These are phyloP conservation scores for Sebastes miniatus DNA, from an alignment of 2,797 vertebrate species.

Conservation along the genomic window DNA sequence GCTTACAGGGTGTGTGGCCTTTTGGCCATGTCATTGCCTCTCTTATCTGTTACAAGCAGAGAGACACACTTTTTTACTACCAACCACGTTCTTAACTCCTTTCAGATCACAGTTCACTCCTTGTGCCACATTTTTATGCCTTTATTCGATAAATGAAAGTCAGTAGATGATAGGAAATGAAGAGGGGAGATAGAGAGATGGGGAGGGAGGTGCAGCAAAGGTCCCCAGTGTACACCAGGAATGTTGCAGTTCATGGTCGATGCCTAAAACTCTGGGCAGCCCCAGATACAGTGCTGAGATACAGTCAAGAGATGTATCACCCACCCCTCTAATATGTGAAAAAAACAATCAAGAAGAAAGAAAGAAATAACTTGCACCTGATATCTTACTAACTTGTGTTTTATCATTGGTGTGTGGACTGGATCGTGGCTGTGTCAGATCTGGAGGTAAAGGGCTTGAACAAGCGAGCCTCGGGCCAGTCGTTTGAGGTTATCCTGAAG, in stretches of 20 bases:
- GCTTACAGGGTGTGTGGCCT: no score
- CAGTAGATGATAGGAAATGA: neutral
- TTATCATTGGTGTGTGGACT: neutral
- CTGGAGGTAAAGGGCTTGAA: conserved; percentile 92
- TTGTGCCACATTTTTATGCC: neutral
- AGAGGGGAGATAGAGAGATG: neutral
- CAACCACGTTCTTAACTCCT: neutral
- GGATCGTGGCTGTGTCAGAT: conserved; percentile 70
- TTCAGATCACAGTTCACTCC: neutral
- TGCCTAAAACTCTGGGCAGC: neutral
- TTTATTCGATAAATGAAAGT: neutral
- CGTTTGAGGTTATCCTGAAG: conserved; percentile 92
- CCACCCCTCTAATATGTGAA: neutral
- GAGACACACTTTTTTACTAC: neutral
- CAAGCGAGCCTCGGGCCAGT: conserved; percentile 90
- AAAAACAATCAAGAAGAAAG: neutral
- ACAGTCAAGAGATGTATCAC: neutral
- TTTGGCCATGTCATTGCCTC: neutral
- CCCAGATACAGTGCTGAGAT: neutral
- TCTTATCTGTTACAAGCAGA: neutral
- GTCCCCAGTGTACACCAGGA: neutral
- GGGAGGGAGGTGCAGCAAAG: neutral
- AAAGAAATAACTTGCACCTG: neutral
- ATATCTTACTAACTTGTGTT: neutral
- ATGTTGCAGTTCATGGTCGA: neutral